Evolutionary conservation across 2,113 vertebrate genomes (phyloP).

Genomic region (Monopterus albus): DNA sequence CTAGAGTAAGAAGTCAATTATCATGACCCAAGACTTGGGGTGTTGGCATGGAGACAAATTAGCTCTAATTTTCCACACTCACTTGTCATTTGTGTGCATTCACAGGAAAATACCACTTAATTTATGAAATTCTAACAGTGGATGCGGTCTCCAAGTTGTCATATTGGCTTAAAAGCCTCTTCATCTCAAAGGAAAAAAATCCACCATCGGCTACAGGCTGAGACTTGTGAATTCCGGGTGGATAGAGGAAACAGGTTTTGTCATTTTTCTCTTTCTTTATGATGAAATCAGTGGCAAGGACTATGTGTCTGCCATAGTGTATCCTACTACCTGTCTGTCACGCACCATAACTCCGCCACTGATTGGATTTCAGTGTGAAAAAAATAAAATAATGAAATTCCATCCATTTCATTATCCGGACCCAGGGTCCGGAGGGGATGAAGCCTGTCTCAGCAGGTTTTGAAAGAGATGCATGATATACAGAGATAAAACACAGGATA

Average conservation of each 20-base stretch:
- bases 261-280: conserved; percentile 3
- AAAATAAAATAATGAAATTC: neutral
- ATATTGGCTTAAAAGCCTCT: conserved; percentile 5
- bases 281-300: conserved; percentile 7
- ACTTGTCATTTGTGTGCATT: conserved; percentile 11
- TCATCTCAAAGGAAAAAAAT: conserved; percentile 12
- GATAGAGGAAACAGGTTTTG: neutral
- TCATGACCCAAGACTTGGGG: neutral
- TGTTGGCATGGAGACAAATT: conserved; percentile 38
- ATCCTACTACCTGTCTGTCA: conserved; percentile 11
- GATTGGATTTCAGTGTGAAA: conserved; percentile 39
- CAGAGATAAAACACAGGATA: too few species aligned
- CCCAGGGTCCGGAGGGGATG: neutral
- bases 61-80: conserved; percentile 40
- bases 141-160: neutral
- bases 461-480: too few species aligned
- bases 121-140: conserved; percentile 2
- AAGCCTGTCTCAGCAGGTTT: too few species aligned
- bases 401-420: neutral
- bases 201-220: neutral
- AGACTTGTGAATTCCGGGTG: neutral
- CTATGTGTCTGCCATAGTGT: neutral
- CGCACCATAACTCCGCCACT: neutral
- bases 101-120: neutral
- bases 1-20: conserved; percentile 28